Evolutionary conservation across 2,888 invertebrate genomes (phyloP).

Genomic region (Hypena proboscidalis): DNA sequence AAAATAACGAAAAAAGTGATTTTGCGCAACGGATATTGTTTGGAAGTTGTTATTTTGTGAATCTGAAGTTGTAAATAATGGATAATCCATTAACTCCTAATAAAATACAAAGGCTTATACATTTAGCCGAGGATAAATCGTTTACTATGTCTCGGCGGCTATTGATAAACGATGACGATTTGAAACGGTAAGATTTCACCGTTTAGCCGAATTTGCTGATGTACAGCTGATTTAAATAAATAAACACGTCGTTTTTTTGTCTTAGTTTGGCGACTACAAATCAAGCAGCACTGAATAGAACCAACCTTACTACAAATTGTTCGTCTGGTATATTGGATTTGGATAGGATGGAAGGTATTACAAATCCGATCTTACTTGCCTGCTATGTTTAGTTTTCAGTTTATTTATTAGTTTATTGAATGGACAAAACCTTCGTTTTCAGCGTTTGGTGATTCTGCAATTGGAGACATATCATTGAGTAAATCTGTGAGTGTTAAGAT

Average conservation of each 20-base stretch:
- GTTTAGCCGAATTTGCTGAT: not conserved
- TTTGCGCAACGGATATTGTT: conserved; percentile 2
- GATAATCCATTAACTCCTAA: conserved; percentile 75
- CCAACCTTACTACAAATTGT: conserved; percentile 32
- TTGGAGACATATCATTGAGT: conserved; percentile 60
- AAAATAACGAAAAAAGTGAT: conserved; percentile 47
- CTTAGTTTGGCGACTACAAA: conserved; percentile 45
- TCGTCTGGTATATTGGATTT: conserved; percentile 77
- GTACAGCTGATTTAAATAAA: conserved; percentile 35
- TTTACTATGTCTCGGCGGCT: conserved; percentile 54
- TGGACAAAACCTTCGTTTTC: conserved; percentile 21
- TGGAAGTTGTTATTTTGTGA: conserved; percentile 8
- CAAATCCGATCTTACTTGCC: not conserved
- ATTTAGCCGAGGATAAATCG: conserved; percentile 73
- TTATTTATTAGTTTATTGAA: too few relatives aligned
- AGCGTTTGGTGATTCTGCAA: conserved; percentile 71
- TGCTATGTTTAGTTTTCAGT: too few relatives aligned
- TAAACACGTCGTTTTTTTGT: too few relatives aligned
- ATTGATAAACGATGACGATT: conserved; percentile 53
- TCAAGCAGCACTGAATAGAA: conserved; percentile 30
- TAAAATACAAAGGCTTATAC: conserved; percentile 71
- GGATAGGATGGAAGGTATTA: conserved; percentile 70
- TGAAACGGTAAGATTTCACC: conserved; percentile 48
- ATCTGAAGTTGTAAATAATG: conserved; percentile 46
- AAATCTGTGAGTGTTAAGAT: conserved; percentile 74